Evolutionary conservation across 30 jellyfish, hydroid and myxozoan species (phyloP).

Genomic region (Aurelia sp.): DNA sequence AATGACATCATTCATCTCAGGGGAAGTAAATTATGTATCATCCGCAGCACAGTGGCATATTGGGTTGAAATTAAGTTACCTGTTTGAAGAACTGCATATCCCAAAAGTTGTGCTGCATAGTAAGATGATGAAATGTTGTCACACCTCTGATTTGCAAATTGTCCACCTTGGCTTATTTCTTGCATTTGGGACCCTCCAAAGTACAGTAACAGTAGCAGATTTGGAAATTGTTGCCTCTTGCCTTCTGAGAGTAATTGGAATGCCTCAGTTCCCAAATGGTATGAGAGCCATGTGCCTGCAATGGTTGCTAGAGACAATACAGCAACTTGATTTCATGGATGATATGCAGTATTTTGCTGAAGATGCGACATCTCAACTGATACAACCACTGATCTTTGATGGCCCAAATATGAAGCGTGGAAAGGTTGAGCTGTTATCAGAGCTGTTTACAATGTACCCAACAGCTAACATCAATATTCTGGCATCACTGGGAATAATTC

Average conservation of each 20-base stretch:
- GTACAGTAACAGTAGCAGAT: conserved; percentile 10
- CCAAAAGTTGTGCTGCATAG: conserved; percentile 46
- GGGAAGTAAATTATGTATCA: conserved; percentile 37
- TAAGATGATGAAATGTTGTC: conserved; percentile 53
- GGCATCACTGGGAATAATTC: conserved; percentile 15
- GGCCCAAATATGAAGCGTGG: conserved; percentile 11
- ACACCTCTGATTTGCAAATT: conserved; percentile 35
- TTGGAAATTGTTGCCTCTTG: conserved; percentile 24
- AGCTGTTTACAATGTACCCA: conserved; percentile 10
- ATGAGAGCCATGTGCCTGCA: conserved; percentile 39
- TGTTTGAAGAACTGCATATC: conserved; percentile 28
- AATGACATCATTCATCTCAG: conserved; percentile 58
- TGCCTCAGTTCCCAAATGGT: conserved; percentile 58
- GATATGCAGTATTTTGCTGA: background rate
- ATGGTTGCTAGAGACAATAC: conserved; percentile 44
- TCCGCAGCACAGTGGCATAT: conserved; percentile 43
- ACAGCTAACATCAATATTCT: conserved; percentile 1
- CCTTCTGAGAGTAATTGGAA: conserved; percentile 6
- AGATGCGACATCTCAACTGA: background rate
- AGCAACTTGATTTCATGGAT: conserved; percentile 10
- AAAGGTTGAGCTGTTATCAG: conserved; percentile 35
- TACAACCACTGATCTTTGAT: conserved; percentile 12
- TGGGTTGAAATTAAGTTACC: conserved; percentile 23
- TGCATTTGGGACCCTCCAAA: conserved; percentile 27
- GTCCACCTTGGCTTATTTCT: conserved; percentile 52